Percentiles rank a stretch among this genome's conserved stretches.
Evolutionary conservation across 2,797 vertebrate genomes (phyloP).

Genomic region (Lemur catta): DNA sequence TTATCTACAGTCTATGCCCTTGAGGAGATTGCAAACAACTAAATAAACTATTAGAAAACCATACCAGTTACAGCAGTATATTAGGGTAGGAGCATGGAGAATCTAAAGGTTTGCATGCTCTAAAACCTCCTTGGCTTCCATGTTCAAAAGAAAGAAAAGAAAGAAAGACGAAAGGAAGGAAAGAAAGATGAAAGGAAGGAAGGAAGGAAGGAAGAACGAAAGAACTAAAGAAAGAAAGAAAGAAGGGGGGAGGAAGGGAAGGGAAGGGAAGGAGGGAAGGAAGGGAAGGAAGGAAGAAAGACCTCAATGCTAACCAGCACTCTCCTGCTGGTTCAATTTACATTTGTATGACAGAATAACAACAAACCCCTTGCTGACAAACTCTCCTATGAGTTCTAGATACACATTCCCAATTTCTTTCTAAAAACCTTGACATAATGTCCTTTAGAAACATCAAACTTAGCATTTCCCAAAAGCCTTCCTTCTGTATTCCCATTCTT

Average conservation of each 20-base stretch:
- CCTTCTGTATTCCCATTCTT: neutral
- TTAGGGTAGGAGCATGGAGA: neutral
- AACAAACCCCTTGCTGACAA: neutral
- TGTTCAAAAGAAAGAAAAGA: neutral
- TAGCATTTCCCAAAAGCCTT: neutral
- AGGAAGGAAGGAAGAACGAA: too few species aligned
- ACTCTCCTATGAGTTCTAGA: neutral
- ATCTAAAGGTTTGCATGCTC: neutral
- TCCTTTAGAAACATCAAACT: neutral
- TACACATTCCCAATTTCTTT: neutral
- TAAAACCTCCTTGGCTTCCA: neutral
- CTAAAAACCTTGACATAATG: neutral
- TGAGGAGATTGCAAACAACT: neutral
- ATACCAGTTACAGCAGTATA: neutral
- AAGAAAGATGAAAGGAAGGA: too few species aligned
- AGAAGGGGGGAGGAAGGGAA: too few species aligned
- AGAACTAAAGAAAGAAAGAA: too few species aligned
- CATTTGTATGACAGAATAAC: constrained; percentile 67
- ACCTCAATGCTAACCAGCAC: neutral
- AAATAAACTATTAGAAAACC: neutral
- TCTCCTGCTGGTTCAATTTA: neutral
- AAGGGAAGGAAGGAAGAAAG: neutral
- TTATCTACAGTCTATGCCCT: neutral
- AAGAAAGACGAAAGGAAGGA: too few species aligned
- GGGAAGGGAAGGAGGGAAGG: too few species aligned